Base-by-base conservation (phyloP, 2,113 vertebrate genomes). In the Nyctereutes procyonoides region DNA sequence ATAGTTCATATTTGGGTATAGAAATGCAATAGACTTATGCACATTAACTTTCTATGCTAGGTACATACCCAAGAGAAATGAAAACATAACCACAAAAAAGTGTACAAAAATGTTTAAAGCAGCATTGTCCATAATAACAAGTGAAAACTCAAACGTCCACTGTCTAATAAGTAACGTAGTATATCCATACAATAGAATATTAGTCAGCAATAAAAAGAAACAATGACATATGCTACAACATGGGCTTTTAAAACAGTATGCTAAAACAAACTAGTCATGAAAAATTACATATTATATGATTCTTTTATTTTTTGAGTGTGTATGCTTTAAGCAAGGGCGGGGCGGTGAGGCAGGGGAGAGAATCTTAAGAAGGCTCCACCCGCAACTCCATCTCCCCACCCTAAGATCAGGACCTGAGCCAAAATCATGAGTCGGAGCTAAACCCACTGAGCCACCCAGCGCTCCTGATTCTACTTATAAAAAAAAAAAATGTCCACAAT, bases 121-220 rank as follows among this genome's bases (percentile, higher is more conserved):
- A 92, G 67, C n/a, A 71, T 58, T 87, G 58, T 48, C 86, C 81
- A 58, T 65, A 77, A 87, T 1, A 90, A 30, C 63, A 88, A 35
- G 6, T 8, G 16, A n/a, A 73, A 90, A 83, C 32, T n/a, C 95
- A 88, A 93, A 96, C 30, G 22, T 43, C 28, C 65, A 93, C 13
- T 65, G 67, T n/a, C 43, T 79, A 87, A 58, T 35, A 60, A 81
- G 74, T 22, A 73, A 15, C 30, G 10, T 51, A 67, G 17, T 60
- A 73, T 14, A 90, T 32, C 71, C 58, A 84, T 76, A 91, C 26
- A 63, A 74, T 30, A 62, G 28, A 97, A n/a, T 65, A 95, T 79
- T 93, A 95, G 20, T 87, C 56, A 65, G 30, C 67, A 93, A 73
- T 62, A 67, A 74, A 82, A 80, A 96, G 24, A 48, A 89, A 82